Evolutionary conservation across 2,113 vertebrate genomes (phyloP), one percentile per base, ranked within the genome.

Genomic region (Myotis yumanensis): DNA sequence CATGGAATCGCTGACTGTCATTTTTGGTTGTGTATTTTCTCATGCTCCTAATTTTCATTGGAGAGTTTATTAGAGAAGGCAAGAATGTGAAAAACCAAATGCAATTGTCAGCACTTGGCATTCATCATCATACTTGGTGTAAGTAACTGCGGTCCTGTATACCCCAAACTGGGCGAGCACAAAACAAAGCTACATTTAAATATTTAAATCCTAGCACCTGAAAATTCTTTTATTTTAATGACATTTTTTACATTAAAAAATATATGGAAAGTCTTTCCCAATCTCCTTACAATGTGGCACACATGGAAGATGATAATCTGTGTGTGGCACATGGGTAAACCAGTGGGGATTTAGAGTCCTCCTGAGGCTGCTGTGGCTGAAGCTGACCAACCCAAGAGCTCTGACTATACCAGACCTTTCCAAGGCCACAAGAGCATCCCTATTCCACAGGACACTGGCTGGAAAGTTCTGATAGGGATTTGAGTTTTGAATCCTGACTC

Each of bases 281-380:
- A 35, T 16, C 16, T 18, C 57, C 23, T 35, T 12, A 30, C 28
- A 1, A 40, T n/a, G 4, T 8, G 1, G n/a, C 2, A 10, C 57
- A 32, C 4, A 1, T 3, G 7, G 40, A 86, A 11, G 14, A 52
- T 28, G 28, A 30, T 32, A 0, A n/a, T 35, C 20, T 43, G 28
- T 16, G 6, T 8, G 43, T 71, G 59, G 14, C 8, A 8, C n/a
- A 5, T 3, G 16, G 9, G 12, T 17, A 15, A 51, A 62, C 1
- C 1, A 7, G 8, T 37, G 35, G 25, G 52, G 30, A 18, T 5
- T 8, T 18, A 1, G 37, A 23, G 5, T 5, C 57, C 32, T 32
- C 28, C 3, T 0, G 7, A n/a, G 52, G 12, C 46, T 51, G 2
- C 4, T 3, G 1, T 32, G 64, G 35, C 81, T 71, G 51, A 10